Percentiles rank a stretch among this genome's conserved stretches.
Conservation (phyloP, 1,140 invertebrate species). For the Drosophila takahashii region DNA sequence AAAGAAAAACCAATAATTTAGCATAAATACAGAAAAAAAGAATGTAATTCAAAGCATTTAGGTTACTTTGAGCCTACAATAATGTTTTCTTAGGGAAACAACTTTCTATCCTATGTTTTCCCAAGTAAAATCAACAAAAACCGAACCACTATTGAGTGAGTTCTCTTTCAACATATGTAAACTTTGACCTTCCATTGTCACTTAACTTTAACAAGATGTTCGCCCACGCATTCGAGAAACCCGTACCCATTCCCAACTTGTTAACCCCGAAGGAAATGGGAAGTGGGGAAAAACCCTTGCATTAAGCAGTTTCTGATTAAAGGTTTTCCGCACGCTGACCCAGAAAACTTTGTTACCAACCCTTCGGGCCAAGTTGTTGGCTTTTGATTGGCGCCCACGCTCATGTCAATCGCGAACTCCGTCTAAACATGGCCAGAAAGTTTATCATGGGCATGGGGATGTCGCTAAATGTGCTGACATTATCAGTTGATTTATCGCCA, state of each 20-base stretch:
- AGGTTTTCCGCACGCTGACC: slow-evolving; percentile 47
- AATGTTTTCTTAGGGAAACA: neutral
- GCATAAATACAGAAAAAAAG: neutral
- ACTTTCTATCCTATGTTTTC: neutral
- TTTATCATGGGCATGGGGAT: slow-evolving; percentile 36
- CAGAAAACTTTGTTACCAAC: slow-evolving; percentile 34
- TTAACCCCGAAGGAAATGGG: slow-evolving; percentile 8
- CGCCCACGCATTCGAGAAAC: slow-evolving; percentile 11
- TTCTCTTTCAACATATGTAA: slow-evolving; percentile 6
- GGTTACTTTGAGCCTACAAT: neutral
- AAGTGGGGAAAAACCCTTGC: slow-evolving; percentile 25
- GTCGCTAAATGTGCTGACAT: slow-evolving; percentile 73
- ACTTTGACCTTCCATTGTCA: slow-evolving; percentile 51
- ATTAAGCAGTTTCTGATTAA: slow-evolving; percentile 49
- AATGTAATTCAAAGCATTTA: neutral
- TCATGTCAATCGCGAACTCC: slow-evolving; percentile 25
- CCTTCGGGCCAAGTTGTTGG: slow-evolving; percentile 7
- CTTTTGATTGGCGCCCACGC: slow-evolving; percentile 37
- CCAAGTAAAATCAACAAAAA: slow-evolving; percentile 10
- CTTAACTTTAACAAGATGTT: slow-evolving; percentile 33
- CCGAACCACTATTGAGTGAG: slow-evolving; percentile 4
- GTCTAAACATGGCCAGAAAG: slow-evolving; percentile 35
- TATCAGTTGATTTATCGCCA: slow-evolving; percentile 81
- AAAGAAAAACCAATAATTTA: too few relatives aligned
- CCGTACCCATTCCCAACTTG: slow-evolving; percentile 6